Conservation (phyloP, 1,140 invertebrate species). For the Drosophila nannoptera region DNA sequence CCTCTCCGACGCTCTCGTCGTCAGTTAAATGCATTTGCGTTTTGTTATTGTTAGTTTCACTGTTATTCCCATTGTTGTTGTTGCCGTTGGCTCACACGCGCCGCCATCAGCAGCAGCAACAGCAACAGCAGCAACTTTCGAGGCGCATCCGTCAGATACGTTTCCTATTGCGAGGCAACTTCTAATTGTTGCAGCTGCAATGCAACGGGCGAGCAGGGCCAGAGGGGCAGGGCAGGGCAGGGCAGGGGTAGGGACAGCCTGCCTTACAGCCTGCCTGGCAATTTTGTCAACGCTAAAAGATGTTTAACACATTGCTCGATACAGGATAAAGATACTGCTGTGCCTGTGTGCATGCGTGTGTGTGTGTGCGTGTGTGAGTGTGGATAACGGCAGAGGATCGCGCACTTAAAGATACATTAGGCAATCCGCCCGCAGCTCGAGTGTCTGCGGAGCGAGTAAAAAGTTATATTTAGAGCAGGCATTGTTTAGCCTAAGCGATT, state of each 20-base stretch:
- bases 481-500: conserved; percentile 19
- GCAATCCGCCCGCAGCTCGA: conserved; percentile 12
- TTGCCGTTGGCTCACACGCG: conserved; percentile 59
- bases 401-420: conserved; percentile 36
- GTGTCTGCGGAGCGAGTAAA: not conserved
- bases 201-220: conserved; percentile 15
- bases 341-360: not conserved
- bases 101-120: conserved; percentile 33
- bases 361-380: not conserved
- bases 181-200: conserved; percentile 71
- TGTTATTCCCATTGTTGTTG: conserved; percentile 45
- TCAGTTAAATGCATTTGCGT: conserved; percentile 7
- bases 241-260: conserved; percentile 6
- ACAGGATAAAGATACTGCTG: conserved; percentile 14
- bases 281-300: conserved; percentile 75
- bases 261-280: conserved; percentile 31
- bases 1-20: not conserved
- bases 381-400: conserved; percentile 4
- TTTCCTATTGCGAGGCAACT: conserved; percentile 57
- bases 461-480: conserved; percentile 8
- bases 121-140: conserved; percentile 27
- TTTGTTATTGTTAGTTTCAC: conserved; percentile 7
- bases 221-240: not conserved
- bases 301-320: conserved; percentile 69
- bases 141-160: conserved; percentile 66